phyloP scores from a whole-genome alignment of 2,888 invertebrate genomes.

The Scrobipalpa costella region DNA sequence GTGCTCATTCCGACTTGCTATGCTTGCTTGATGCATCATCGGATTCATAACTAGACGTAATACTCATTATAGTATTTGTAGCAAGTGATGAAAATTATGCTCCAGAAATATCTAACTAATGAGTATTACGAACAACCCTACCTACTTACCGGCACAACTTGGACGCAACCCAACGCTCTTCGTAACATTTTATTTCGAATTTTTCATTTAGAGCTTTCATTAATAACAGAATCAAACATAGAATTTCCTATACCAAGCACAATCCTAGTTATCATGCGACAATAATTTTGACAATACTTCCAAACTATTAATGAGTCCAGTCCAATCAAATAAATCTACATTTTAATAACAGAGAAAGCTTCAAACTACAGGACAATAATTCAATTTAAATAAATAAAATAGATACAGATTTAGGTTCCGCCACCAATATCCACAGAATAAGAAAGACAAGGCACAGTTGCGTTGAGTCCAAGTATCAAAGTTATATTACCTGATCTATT shows the following conservation, averaged over 20 bases:
- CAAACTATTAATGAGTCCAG: background rate
- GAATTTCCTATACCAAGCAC: background rate
- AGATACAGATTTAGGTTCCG: conserved; percentile 35
- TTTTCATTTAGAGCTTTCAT: background rate
- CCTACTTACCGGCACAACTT: conserved; percentile 61
- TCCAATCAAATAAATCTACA: conserved; percentile 22
- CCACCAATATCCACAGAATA: conserved; percentile 44
- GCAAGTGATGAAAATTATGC: conserved; percentile 28
- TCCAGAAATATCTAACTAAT: conserved; percentile 51
- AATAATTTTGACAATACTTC: background rate
- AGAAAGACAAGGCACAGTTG: conserved; percentile 42
- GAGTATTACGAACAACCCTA: conserved; percentile 62
- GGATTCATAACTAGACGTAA: conserved; percentile 39
- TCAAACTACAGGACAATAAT: conserved; percentile 9
- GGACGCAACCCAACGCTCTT: conserved; percentile 72
- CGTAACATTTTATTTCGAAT: background rate
- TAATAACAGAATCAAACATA: background rate
- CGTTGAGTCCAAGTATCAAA: conserved; percentile 70
- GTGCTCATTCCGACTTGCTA: conserved; percentile 39
- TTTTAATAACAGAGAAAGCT: conserved; percentile 29
- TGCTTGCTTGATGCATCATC: conserved; percentile 28
- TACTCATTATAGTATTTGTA: conserved; percentile 41
- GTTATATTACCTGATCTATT: conserved; percentile 79
- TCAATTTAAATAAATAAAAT: background rate
- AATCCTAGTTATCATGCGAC: background rate